Conservation (phyloP, 2,888 invertebrate genomes). For the Eurois occulta region DNA sequence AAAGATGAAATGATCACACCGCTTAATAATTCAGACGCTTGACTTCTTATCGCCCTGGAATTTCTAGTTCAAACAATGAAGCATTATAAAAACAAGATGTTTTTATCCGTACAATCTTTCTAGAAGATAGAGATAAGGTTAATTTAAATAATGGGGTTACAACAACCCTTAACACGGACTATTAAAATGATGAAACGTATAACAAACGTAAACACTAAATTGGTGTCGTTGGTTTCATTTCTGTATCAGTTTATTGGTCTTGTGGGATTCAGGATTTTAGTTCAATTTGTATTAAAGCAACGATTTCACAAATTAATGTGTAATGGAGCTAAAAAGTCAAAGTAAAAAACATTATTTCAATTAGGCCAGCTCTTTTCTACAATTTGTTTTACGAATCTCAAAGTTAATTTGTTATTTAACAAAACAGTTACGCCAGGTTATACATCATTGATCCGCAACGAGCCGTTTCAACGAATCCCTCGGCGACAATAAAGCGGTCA, state of each 20-base stretch:
- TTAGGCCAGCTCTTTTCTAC: not conserved
- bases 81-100: conserved; percentile 78
- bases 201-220: not conserved
- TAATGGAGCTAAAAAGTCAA: not conserved
- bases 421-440: conserved; percentile 69
- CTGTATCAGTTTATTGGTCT: not conserved
- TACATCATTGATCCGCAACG: conserved; percentile 76
- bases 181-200: not conserved
- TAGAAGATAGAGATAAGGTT: conserved; percentile 72
- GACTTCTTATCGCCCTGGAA: conserved; percentile 80
- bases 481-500: conserved; percentile 73
- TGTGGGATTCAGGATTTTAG: conserved; percentile 1
- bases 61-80: conserved; percentile 83
- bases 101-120: conserved; percentile 74
- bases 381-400: conserved; percentile 4
- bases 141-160: conserved; percentile 64
- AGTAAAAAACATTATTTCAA: not conserved
- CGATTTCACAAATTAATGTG: not conserved
- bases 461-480: conserved; percentile 78
- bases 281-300: conserved; percentile 9
- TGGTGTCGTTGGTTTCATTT: not conserved
- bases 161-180: conserved; percentile 34
- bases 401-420: conserved; percentile 21
- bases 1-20: conserved; percentile 57
- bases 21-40: conserved; percentile 60